A percentile compares a stretch with the other conserved stretches of the same genome.
These are phyloP conservation scores for Ictalurus punctatus DNA, from an alignment of 2,113 vertebrate genomes.

Conservation along the genomic window DNA sequence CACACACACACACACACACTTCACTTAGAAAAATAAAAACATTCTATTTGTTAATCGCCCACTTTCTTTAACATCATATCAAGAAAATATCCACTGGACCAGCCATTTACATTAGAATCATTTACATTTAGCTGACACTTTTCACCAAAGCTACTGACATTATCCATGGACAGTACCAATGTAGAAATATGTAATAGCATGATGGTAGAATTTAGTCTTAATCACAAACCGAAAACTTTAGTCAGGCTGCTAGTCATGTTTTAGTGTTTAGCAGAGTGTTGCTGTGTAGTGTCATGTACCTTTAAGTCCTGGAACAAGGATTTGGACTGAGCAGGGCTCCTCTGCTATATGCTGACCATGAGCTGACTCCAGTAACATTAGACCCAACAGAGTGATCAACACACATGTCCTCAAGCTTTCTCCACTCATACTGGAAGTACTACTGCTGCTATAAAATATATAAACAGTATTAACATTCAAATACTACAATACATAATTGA, in stretches of 20 bases:
- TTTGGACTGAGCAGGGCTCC: constrained; percentile 92
- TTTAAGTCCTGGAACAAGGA: constrained; percentile 97
- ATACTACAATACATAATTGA: neutral
- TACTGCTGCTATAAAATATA: constrained; percentile 53
- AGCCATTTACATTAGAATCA: neutral
- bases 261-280: neutral
- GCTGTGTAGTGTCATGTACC: constrained; percentile 63
- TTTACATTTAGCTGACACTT: neutral
- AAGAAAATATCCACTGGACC: neutral
- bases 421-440: constrained; percentile 78
- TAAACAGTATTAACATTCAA: neutral
- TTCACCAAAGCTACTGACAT: neutral
- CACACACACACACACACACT: neutral
- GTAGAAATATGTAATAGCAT: neutral
- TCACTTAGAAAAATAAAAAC: neutral
- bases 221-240: neutral
- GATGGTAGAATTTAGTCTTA: neutral
- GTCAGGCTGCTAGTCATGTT: neutral
- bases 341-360: constrained; percentile 82
- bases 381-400: constrained; percentile 77
- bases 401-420: constrained; percentile 70
- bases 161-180: neutral
- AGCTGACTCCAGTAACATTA: constrained; percentile 73
- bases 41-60: neutral
- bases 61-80: neutral